Conservation (phyloP, 2,113 vertebrate genomes). For the Circaetus cinerascens region DNA sequence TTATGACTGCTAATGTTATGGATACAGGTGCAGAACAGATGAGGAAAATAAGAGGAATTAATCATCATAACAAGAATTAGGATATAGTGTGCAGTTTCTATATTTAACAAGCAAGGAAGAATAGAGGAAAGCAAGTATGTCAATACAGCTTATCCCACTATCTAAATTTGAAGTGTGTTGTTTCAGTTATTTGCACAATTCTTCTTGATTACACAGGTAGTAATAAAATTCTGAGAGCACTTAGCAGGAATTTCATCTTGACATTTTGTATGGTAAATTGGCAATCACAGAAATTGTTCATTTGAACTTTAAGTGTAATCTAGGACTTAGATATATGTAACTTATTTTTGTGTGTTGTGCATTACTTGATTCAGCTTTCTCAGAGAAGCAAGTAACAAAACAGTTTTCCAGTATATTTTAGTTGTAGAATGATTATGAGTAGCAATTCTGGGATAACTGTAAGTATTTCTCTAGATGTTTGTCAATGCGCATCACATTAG, state of each 20-base stretch:
- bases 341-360: background rate
- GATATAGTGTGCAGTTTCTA: background rate
- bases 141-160: background rate
- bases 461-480: background rate
- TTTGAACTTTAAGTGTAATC: background rate
- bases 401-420: background rate
- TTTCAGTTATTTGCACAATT: background rate
- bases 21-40: background rate
- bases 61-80: background rate
- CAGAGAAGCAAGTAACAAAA: background rate
- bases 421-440: background rate
- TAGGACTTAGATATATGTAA: background rate
- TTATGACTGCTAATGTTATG: background rate
- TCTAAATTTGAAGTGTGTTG: background rate
- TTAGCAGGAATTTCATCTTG: background rate
- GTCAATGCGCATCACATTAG: background rate
- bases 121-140: background rate
- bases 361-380: background rate
- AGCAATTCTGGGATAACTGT: background rate
- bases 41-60: background rate
- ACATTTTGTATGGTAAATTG: background rate
- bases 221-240: background rate
- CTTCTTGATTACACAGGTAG: background rate
- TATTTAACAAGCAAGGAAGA: background rate
- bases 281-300: background rate